Base-by-base conservation (phyloP, 2,888 invertebrate genomes). In the Resseliella maxima region DNA sequence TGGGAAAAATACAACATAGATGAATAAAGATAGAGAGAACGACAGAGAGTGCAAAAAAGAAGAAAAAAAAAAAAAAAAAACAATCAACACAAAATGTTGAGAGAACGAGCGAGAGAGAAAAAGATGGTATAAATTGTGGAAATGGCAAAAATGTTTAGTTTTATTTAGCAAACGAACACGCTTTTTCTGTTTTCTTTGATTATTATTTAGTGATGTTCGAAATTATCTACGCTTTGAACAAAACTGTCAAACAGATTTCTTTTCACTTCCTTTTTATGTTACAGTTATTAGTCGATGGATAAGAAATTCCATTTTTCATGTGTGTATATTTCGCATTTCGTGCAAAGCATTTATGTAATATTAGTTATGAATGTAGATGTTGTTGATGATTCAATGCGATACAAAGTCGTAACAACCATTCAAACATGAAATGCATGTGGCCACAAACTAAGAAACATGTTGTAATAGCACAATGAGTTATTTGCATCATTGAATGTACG, bases 1-100 rank as follows among this genome's bases (percentile, higher is more conserved):
- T 83, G 38, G 83, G 83, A 83, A 83, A 83, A 83, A 83, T 83
- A 83, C 18, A 38, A 38, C n/a, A n/a, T n/a, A n/a, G n/a, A 83
- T 83, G n/a, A 83, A 83, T 83, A 83, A 83, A 83, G 35, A 72
- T 35, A 72, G 31, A 35, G 31, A 72, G 27, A 5, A 18, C 15
- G 50, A 6, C 21, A n/a, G n/a, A n/a, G n/a, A n/a, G n/a, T n/a
- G n/a, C n/a, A n/a, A n/a, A n/a, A n/a, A n/a, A n/a, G n/a, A n/a
- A n/a, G n/a, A n/a, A n/a, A n/a, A n/a, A n/a, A n/a, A n/a, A n/a
- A 8, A 41, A 41, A 5, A 12, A 12, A 12, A 5, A 41, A 41
- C 41, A 41, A 41, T 41, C 12, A n/a, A 41, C 12, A 41, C 41
- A 41, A 41, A 41, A 41, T 41, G 41, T 41, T n/a, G n/a, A n/a